Conservation (phyloP, 2,797 vertebrate genomes). For the Morus bassanus region DNA sequence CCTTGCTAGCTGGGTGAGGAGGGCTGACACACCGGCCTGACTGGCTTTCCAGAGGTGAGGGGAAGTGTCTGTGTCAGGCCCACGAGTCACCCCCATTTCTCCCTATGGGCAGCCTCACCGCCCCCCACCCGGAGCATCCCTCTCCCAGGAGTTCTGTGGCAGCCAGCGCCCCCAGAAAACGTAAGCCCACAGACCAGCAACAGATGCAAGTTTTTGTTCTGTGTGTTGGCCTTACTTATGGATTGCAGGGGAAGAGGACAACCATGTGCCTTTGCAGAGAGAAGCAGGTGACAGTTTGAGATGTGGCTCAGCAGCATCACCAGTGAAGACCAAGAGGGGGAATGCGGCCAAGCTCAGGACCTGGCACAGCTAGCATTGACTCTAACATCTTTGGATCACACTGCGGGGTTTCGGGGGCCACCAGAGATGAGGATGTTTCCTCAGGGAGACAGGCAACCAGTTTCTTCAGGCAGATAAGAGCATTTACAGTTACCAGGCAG, state of each 20-base stretch:
- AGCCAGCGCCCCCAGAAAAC: background rate
- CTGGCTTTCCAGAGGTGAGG: background rate
- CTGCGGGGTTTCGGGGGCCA: background rate
- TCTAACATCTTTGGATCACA: accelerated
- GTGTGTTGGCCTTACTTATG: background rate
- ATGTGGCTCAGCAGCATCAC: background rate
- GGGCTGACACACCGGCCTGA: background rate
- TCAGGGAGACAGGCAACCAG: background rate
- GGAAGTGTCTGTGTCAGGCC: background rate
- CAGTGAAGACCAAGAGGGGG: background rate
- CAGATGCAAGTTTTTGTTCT: background rate
- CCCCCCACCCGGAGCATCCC: background rate
- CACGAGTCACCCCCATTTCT: background rate
- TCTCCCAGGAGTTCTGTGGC: background rate
- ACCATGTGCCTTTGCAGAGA: too few relatives aligned
- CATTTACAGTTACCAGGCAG: background rate
- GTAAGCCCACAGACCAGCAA: background rate
- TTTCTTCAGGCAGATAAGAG: background rate
- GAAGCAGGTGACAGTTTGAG: background rate
- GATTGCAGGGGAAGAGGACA: background rate
- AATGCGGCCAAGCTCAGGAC: background rate
- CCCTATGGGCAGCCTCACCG: background rate
- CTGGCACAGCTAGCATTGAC: accelerated
- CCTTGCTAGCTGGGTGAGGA: background rate
- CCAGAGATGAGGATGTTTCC: background rate